phyloP scores from a whole-genome alignment of 2,888 invertebrate species.

The Salticus scenicus region DNA sequence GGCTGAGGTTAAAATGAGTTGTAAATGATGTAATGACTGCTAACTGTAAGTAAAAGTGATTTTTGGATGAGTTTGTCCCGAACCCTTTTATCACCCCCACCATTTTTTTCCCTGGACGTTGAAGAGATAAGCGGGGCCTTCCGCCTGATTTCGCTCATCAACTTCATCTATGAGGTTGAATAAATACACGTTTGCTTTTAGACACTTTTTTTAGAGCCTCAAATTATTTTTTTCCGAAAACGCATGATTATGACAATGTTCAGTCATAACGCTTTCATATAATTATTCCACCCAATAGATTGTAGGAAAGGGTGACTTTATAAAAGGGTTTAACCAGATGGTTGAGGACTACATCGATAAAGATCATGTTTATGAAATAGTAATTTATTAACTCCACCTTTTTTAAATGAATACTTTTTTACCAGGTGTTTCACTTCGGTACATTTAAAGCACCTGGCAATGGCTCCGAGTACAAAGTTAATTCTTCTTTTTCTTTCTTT shows the following conservation, averaged over 20 bases:
- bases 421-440: too few species aligned
- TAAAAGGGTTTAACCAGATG: neutral
- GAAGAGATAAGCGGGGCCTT: neutral
- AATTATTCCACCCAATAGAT: neutral
- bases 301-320: neutral
- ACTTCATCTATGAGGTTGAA: neutral
- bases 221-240: too few species aligned
- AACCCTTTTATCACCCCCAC: neutral
- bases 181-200: neutral
- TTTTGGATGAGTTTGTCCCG: neutral
- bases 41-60: neutral
- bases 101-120: neutral
- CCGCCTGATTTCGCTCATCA: neutral
- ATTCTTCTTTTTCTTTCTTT: too few species aligned
- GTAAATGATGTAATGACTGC: constrained; percentile 7
- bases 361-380: too few species aligned
- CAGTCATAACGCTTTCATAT: neutral
- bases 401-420: too few species aligned
- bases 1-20: neutral
- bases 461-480: too few species aligned
- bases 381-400: too few species aligned
- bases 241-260: neutral
- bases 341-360: neutral
- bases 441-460: too few species aligned
- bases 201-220: too few species aligned